Evolutionary conservation across 2,797 vertebrate genomes (phyloP), one percentile per base, ranked within the genome.

Genomic region (Ataeniobius toweri): DNA sequence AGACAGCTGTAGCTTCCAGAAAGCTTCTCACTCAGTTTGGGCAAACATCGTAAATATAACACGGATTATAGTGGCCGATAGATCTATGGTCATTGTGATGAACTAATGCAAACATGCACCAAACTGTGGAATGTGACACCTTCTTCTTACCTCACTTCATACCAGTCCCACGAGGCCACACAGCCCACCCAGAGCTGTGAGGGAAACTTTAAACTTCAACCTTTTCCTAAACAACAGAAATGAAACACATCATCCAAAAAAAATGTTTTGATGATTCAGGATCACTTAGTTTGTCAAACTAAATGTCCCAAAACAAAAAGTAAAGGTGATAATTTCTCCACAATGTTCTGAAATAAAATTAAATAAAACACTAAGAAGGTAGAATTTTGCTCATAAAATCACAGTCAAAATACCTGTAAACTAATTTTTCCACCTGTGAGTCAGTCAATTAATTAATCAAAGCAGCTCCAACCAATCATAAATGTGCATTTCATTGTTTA

Each of bases 41-140:
- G 24, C 6, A 69, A 69, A 26, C 41, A 41, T 22, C 24, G 59
- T 74, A 51, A 48, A 68, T 73, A 67, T 55, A 56, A 48, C 7
- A 0, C 18, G n/a, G 24, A 28, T 68, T 59, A 68, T 12, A 80
- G 68, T 9, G 74, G 75, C 56, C 53, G 56, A 69, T 58, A 73
- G 80, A 85, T 83, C 77, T 80, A 82, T 85, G 58, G 85, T 81
- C 83, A 73, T 55, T 75, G 72, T 61, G 75, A 85, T 75, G 72
- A 80, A 81, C 28, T 18, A 24, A 75, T 31, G 59, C 76, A 86
- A 86, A 92, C 88, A 86, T 89, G 92, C 95, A 93, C 94, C 93
- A 94, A 92, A 89, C 93, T 94, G 95, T 93, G 96, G 95, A 96
- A 96, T 96, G 93, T 95, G 87, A 92, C 95, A 94, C 95, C 90